A percentile compares a stretch with the other conserved stretches of the same genome.
phyloP scores from a whole-genome alignment of 37 sponge, comb jelly and placozoan species.

The Dysidea cf. avara region DNA sequence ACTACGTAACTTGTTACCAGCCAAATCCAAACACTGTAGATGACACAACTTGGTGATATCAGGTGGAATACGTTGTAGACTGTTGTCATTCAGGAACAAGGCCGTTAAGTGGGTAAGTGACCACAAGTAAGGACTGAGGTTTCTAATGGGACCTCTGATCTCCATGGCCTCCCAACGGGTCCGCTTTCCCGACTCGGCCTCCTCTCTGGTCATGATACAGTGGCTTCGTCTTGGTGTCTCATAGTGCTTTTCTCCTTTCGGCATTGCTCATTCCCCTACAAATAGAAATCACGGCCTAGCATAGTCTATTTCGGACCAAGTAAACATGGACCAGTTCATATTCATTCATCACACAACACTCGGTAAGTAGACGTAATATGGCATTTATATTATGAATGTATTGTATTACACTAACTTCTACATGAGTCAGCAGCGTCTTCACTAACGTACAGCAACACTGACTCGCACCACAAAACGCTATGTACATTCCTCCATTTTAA shows the following conservation, averaged over 20 bases:
- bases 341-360: too few relatives aligned
- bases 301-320: too few relatives aligned
- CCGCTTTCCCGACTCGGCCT: conserved; percentile 38
- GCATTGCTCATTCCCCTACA: too few relatives aligned
- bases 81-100: conserved; percentile 77
- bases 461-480: too few relatives aligned
- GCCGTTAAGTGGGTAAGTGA: conserved; percentile 73
- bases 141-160: conserved; percentile 67
- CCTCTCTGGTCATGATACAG: conserved; percentile 48
- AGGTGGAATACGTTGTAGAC: conserved; percentile 77
- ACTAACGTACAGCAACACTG: too few relatives aligned
- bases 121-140: conserved; percentile 82
- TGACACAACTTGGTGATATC: conserved; percentile 71
- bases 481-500: neutral
- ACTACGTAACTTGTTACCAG: conserved; percentile 87
- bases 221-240: conserved; percentile 39
- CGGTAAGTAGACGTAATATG: too few relatives aligned
- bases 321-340: too few relatives aligned
- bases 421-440: too few relatives aligned
- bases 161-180: conserved; percentile 68
- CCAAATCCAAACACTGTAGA: conserved; percentile 83
- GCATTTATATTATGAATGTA: too few relatives aligned
- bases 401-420: too few relatives aligned
- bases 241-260: conserved; percentile 13
- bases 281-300: too few relatives aligned